These are phyloP conservation scores for Forbesichthys papilliferus DNA, from an alignment of 2,113 vertebrate genomes.

Conservation along the genomic window DNA sequence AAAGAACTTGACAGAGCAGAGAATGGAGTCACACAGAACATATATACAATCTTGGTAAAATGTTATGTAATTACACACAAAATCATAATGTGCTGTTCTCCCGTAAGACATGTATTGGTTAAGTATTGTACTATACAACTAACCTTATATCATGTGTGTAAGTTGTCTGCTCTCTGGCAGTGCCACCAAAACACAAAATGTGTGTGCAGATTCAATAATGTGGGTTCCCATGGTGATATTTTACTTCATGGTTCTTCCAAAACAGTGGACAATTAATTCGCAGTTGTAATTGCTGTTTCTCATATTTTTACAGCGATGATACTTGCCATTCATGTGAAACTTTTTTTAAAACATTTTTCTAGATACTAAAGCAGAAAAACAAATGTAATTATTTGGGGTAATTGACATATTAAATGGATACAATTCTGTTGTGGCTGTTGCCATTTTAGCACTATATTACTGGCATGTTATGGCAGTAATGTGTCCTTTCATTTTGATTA, in stretches of 20 bases:
- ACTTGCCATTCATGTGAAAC: background rate
- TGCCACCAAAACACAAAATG: background rate
- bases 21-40: too few species aligned
- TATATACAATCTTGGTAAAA: background rate
- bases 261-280: background rate
- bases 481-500: conserved; percentile 41
- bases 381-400: conserved; percentile 10
- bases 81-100: too few species aligned
- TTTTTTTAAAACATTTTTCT: conserved; percentile 2
- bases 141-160: background rate
- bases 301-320: background rate
- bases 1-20: background rate
- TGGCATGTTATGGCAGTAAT: conserved; percentile 25
- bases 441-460: conserved; percentile 17
- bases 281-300: background rate
- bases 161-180: background rate
- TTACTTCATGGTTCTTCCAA: background rate
- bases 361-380: conserved; percentile 3
- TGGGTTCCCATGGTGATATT: background rate
- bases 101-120: background rate
- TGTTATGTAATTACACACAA: too few species aligned
- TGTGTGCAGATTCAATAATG: background rate
- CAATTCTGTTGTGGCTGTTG: conserved; percentile 19
- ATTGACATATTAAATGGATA: conserved; percentile 11
- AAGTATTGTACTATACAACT: background rate